Percentiles rank a stretch among this genome's conserved stretches.
These are phyloP conservation scores for Anhinga rufa DNA, from an alignment of 2,113 vertebrate genomes.

Conservation along the genomic window DNA sequence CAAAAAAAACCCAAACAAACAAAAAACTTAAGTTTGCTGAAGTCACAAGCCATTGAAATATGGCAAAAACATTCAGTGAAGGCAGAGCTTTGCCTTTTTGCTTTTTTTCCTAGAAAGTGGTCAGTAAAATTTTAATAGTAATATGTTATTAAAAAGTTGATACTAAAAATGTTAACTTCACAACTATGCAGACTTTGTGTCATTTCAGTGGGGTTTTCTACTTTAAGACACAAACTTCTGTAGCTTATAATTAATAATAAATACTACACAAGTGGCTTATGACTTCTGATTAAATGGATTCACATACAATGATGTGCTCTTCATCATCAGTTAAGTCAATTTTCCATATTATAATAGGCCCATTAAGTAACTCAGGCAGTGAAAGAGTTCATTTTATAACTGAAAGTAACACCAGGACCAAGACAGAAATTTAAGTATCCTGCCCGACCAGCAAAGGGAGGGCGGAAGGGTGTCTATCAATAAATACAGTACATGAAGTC, in stretches of 20 bases:
- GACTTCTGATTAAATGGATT: neutral
- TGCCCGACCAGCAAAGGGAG: neutral
- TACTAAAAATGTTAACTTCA: neutral
- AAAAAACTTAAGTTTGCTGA: neutral
- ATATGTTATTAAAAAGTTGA: neutral
- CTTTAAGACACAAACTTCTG: neutral
- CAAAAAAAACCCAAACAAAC: accelerated
- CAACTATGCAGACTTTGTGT: neutral
- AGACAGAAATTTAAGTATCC: neutral
- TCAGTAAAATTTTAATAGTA: neutral
- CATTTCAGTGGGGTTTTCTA: neutral
- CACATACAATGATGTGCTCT: neutral
- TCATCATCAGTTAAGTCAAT: neutral
- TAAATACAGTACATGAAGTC: neutral
- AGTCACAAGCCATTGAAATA: neutral
- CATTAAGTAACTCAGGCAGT: neutral
- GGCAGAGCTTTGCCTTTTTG: neutral
- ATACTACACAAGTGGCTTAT: neutral
- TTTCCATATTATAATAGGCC: neutral
- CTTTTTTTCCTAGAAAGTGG: neutral
- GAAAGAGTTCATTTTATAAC: neutral
- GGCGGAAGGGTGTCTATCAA: neutral
- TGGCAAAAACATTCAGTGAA: neutral
- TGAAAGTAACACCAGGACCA: neutral
- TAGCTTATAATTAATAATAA: neutral